phyloP scores from a whole-genome alignment of 92 coral and sea anemone species.

The Epizoanthus ramosus region DNA sequence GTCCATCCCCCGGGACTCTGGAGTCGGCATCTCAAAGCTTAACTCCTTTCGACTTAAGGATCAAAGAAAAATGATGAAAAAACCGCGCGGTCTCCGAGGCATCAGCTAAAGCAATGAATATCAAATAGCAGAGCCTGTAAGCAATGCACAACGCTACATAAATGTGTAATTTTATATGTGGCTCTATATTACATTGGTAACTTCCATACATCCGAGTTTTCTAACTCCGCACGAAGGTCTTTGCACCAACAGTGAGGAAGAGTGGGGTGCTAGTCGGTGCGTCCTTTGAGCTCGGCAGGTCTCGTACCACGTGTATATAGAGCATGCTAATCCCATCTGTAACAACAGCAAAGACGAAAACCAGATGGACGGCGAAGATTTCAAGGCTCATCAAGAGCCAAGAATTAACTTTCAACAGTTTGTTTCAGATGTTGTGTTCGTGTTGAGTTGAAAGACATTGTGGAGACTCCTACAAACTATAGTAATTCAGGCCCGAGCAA shows the following conservation, averaged over 20 bases:
- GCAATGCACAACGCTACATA: neutral
- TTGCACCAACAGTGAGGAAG: neutral
- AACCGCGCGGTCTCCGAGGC: slow-evolving; percentile 60
- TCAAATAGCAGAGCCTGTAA: neutral
- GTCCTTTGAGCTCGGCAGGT: slow-evolving; percentile 15
- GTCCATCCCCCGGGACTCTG: slow-evolving; percentile 51
- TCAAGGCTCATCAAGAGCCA: neutral
- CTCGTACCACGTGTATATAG: slow-evolving; percentile 6
- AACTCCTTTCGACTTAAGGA: slow-evolving; percentile 62
- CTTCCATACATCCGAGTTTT: neutral
- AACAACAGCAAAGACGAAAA: slow-evolving; percentile 11
- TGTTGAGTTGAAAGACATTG: slow-evolving; percentile 12
- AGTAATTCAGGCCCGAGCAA: neutral
- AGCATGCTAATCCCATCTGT: slow-evolving; percentile 21
- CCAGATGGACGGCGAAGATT: slow-evolving; percentile 33
- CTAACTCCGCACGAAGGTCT: neutral
- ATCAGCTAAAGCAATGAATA: slow-evolving; percentile 25
- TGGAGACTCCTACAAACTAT: neutral
- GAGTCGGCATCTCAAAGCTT: slow-evolving; percentile 77
- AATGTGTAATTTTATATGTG: neutral
- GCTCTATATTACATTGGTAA: no score
- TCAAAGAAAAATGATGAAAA: slow-evolving; percentile 68
- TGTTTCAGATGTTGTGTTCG: neutral
- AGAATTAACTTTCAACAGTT: slow-evolving; percentile 5
- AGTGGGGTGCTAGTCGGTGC: slow-evolving; percentile 18